These are phyloP conservation scores for Archilochus colubris DNA, from an alignment of 2,113 vertebrate genomes.

Conservation along the genomic window DNA sequence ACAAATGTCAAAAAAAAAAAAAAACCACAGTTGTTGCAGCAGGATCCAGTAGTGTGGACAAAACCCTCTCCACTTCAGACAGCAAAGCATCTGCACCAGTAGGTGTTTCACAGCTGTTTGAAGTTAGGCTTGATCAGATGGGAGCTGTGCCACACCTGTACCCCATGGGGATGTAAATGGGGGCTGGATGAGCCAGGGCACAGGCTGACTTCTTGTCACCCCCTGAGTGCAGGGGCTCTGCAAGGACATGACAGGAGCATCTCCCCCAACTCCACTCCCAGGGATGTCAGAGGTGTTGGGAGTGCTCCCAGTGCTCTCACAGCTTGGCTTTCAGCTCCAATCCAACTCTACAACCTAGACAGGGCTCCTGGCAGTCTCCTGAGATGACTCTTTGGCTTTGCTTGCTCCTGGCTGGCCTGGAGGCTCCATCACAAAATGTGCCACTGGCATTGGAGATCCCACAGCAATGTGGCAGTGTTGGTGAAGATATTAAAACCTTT, in stretches of 20 bases:
- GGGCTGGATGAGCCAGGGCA: background rate
- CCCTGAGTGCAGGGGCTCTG: accelerated
- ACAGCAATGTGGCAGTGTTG: background rate
- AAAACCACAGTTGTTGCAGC: background rate
- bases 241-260: accelerated
- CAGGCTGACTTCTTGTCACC: background rate
- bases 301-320: accelerated
- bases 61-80: background rate
- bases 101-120: background rate
- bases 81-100: background rate
- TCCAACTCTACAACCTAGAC: background rate
- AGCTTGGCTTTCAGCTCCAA: background rate
- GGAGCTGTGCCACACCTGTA: background rate
- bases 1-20: background rate
- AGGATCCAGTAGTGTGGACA: background rate
- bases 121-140: background rate
- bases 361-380: background rate
- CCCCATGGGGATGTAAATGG: background rate
- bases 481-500: background rate
- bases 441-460: background rate
- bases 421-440: background rate
- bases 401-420: background rate
- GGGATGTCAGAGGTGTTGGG: accelerated
- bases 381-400: background rate
- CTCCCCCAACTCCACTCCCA: background rate